Evolutionary conservation across 1,140 invertebrate genomes (phyloP), one percentile per base, ranked within the genome.

Genomic region (Meloidogyne exigua): DNA sequence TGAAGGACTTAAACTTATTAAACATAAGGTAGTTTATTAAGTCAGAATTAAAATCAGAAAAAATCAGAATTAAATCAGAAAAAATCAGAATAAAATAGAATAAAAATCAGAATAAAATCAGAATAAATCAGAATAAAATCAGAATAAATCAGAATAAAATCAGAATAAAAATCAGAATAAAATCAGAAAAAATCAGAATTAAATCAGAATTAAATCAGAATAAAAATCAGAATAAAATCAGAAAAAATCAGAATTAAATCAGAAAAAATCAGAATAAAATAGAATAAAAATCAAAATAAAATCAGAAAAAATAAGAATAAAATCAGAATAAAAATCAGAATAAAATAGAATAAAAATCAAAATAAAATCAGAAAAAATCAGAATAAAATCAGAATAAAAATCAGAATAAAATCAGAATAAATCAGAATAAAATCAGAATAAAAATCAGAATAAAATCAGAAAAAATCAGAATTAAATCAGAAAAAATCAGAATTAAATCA

Each of bases 1-100:
- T 71, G 76, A 82, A 7, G 86, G 82, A 36, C 67, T 86, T n/a
- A 88, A 87, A 57, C 62, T 87, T 28, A 87, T 87, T 57, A 76
- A 79, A 13, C 85, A 86, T 10, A 87, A 87, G 77, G 71, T 63
- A 71, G 11, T 23, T 36, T 25, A 69, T 39, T 39, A 39, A 9
- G 9, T 39, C 9, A n/a, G n/a, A 57, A 57, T n/a, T 57, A n/a
- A 49, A 49, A 49, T 49, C 44, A 49, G 44, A 49, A 49, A 49
- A 49, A 49, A 49, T 18, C 44, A 49, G 44, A 49, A 49, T 18
- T 15, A 49, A 15, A 49, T 1, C 7, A 18, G 2, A 1, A 49
- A 10, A 49, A 49, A 18, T 18, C 7, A 49, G 10, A 49, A 11
- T 0, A 49, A 10, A 49, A 49, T 13, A n/a, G 1, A n/a, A 57